Conservation (phyloP, 1,140 invertebrate species). For the Holotrichia oblita region DNA sequence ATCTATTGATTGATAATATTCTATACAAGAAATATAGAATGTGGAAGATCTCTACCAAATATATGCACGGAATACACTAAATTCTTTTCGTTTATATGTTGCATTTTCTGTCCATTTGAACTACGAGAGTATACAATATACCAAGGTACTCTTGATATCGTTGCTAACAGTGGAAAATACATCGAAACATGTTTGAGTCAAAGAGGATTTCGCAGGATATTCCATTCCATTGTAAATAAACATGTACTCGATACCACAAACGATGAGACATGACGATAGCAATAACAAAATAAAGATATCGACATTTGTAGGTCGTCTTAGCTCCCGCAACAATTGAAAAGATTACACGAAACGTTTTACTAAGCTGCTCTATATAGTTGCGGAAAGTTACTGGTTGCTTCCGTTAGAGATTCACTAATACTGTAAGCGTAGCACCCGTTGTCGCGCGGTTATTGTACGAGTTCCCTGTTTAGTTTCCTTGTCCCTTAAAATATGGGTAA, state of each 20-base stretch:
- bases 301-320: not conserved
- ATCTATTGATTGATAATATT: too few species aligned
- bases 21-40: too few species aligned
- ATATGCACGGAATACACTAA: not conserved
- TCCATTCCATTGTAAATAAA: not conserved
- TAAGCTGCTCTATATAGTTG: slow-evolving; percentile 19
- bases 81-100: not conserved
- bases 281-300: not conserved
- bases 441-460: not conserved
- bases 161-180: not conserved
- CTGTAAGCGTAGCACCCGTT: not conserved
- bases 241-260: not conserved
- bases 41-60: not conserved
- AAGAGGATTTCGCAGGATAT: not conserved
- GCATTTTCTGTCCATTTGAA: not conserved
- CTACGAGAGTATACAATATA: not conserved
- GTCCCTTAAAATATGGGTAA: too few species aligned
- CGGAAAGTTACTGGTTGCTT: slow-evolving; percentile 18
- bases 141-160: not conserved
- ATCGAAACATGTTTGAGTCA: not conserved
- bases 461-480: too few species aligned
- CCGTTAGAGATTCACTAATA: slow-evolving; percentile 9
- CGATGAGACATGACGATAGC: not conserved
- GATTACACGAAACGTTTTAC: slow-evolving; percentile 12
- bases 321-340: slow-evolving; percentile 21